Conservation (phyloP, 2,888 invertebrate species). For the Spisula subtruncata region DNA sequence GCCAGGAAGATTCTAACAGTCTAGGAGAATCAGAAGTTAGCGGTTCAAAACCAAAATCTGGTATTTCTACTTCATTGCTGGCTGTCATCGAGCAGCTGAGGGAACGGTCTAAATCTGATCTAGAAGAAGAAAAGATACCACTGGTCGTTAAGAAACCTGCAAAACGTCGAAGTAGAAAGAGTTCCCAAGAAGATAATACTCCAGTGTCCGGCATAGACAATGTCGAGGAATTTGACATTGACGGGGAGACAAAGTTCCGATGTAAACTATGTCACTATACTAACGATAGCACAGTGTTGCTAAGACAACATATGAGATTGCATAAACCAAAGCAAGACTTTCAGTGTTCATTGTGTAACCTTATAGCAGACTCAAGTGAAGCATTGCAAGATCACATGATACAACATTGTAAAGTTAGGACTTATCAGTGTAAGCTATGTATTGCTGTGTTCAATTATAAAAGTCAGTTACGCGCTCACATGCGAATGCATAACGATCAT, state of each 20-base stretch:
- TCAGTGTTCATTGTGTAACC: conserved; percentile 86
- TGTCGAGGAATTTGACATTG: conserved; percentile 80
- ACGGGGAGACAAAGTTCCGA: conserved; percentile 78
- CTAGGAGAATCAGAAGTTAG: conserved; percentile 59
- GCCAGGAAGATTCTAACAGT: conserved; percentile 67
- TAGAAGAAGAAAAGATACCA: conserved; percentile 67
- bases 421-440: conserved; percentile 86
- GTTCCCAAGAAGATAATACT: conserved; percentile 73
- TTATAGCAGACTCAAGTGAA: conserved; percentile 83
- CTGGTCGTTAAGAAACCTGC: conserved; percentile 62
- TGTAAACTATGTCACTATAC: conserved; percentile 86
- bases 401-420: conserved; percentile 86
- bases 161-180: conserved; percentile 70
- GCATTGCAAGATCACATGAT: conserved; percentile 86
- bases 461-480: conserved; percentile 87
- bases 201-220: conserved; percentile 78
- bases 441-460: conserved; percentile 85
- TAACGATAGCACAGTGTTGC: conserved; percentile 78
- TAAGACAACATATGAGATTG: conserved; percentile 85
- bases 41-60: conserved; percentile 71
- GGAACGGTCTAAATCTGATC: conserved; percentile 79
- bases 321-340: conserved; percentile 86
- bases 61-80: conserved; percentile 86
- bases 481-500: conserved; percentile 84
- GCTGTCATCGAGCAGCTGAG: conserved; percentile 87